Percentiles rank a stretch among this genome's conserved stretches.
phyloP scores from a whole-genome alignment of 2,888 invertebrate genomes.

The Sinhomidia bicolor region DNA sequence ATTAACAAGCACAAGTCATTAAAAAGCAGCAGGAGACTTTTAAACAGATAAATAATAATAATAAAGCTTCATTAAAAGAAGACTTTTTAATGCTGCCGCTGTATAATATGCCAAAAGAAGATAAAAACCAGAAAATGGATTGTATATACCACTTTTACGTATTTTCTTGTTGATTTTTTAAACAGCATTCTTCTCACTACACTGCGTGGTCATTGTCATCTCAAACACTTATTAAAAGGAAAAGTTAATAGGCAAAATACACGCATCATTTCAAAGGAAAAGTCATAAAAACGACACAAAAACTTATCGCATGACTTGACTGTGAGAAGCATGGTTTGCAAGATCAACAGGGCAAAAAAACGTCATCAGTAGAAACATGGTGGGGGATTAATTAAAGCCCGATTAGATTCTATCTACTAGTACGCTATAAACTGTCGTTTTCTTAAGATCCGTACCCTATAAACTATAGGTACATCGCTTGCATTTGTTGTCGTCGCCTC shows the following conservation, averaged over 20 bases:
- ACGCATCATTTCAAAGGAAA: conserved; percentile 3
- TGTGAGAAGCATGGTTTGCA: conserved; percentile 10
- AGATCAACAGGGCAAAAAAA: neutral
- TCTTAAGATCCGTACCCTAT: too few species aligned
- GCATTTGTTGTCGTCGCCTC: too few species aligned
- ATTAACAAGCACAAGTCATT: conserved; percentile 45
- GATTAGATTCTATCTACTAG: neutral
- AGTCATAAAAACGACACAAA: conserved; percentile 38
- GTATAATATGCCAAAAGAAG: conserved; percentile 2
- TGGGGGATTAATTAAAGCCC: conserved; percentile 37
- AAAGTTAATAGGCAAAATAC: neutral
- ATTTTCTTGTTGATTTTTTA: neutral
- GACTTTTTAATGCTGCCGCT: conserved; percentile 23
- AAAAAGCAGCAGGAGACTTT: conserved; percentile 59
- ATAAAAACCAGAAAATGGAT: conserved; percentile 30
- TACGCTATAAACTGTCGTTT: too few species aligned
- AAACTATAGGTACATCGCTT: too few species aligned
- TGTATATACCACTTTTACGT: neutral
- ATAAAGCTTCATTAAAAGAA: conserved; percentile 59
- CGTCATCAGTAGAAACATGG: neutral
- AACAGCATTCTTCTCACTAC: neutral
- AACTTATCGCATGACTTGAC: conserved; percentile 1
- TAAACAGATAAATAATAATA: conserved; percentile 37
- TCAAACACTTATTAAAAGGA: neutral
- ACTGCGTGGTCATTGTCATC: too few species aligned